A percentile compares a stretch with the other conserved stretches of the same genome.
Conservation (phyloP, 92 coral and sea anemone species). For the Muricea muricata region DNA sequence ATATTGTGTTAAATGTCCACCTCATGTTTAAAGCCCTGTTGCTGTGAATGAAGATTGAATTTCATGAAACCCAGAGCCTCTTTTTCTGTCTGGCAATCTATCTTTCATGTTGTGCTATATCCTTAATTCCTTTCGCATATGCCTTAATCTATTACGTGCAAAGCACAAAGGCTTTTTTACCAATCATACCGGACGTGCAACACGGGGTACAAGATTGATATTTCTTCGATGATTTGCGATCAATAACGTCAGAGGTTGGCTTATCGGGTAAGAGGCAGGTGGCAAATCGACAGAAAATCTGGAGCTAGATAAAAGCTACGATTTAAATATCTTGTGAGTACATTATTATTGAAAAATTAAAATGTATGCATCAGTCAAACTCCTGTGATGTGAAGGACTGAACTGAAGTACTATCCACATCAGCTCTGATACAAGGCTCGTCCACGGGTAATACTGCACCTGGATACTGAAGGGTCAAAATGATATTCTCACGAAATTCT, state of each 20-base stretch:
- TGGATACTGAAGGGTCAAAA: constrained; percentile 52
- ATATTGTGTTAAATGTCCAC: too few species aligned
- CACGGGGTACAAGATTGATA: too few species aligned
- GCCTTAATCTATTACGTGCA: too few species aligned
- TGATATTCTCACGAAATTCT: constrained; percentile 81
- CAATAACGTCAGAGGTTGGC: not conserved
- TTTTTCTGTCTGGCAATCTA: too few species aligned
- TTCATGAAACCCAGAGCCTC: too few species aligned
- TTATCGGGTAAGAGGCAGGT: not conserved
- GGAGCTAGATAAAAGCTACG: not conserved
- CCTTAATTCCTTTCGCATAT: too few species aligned
- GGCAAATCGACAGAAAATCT: not conserved
- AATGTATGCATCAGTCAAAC: constrained; percentile 11
- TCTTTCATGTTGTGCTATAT: too few species aligned
- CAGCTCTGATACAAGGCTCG: not conserved
- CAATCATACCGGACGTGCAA: too few species aligned
- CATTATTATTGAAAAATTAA: not conserved
- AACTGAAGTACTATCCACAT: constrained; percentile 10
- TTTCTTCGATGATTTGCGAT: too few species aligned
- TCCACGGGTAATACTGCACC: constrained; percentile 47
- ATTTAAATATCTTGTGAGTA: not conserved
- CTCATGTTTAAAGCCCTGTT: too few species aligned
- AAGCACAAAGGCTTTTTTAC: too few species aligned
- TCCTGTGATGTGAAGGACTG: constrained; percentile 25
- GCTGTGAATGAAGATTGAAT: too few species aligned